Base-by-base conservation (phyloP, 2,797 vertebrate species). In the Pangasius sanitwongsei region DNA sequence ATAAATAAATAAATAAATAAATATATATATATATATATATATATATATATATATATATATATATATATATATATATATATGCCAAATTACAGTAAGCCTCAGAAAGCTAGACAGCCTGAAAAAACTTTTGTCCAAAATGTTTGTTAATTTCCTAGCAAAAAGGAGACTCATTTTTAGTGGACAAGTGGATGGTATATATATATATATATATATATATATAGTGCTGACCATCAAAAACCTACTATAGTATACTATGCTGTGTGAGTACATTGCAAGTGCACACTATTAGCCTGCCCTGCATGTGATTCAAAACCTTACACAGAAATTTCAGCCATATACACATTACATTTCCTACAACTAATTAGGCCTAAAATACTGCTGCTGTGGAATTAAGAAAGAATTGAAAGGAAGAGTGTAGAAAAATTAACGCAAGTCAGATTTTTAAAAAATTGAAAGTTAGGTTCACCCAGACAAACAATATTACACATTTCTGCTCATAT, bases 221-320 rank as follows among this genome's bases (percentile, higher is more conserved):
- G 12, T 77, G 25, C 13, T 50, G 44, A 50, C 25, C 23, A 50
- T 77, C 2, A n/a, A n/a, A 75, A 75, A 48, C 11, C 9, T 50
- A 6, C 25, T 75, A n/a, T 2, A 48, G 44, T 50, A 70, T 37
- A 37, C 31, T 70, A 23, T 41, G 31, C 37, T 41, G 1, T 74
- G 9, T 75, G 41, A 12, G 25, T 75, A 25, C 44, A 69, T 44
- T 28, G 12, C 44, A 87, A 83, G 44, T 63, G 70, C 63, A 55
- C 18, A 63, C 44, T n/a, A 25, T 8, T 37, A 70, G n/a, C 34
- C 50, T 48, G 16, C 83, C 16, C 55, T 69, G 78, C 77, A 84
- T 84, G 83, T 86, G 72, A 85, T 85, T 75, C 83, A 61, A 67
- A 63, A 70, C 72, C 37, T 78, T 61, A 61, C 31, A 44, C 13